Evolutionary conservation across 1,140 invertebrate species (phyloP), one percentile per base, ranked within the genome.

Genomic region (Scaptomyza hsui): DNA sequence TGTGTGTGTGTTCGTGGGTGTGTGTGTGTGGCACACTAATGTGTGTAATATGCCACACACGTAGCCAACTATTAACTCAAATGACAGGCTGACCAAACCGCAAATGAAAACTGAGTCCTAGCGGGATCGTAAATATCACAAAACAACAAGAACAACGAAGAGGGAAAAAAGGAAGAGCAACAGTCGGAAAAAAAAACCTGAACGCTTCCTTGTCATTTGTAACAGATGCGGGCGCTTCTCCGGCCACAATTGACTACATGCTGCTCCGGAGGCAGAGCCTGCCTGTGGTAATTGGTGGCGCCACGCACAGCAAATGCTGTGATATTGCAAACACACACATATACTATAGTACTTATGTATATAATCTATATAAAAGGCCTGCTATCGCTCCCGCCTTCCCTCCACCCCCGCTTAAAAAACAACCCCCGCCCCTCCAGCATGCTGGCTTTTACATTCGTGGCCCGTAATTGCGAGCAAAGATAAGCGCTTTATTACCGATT

Each of bases 401-500:
- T 2, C 19, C 19, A 21, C 19, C 4, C 19, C 19, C 1, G 1
- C 4, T 21, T 21, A 2, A 29, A 9, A 29, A 16, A 1, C 5
- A 26, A 18, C 3, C 7, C 26, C 7, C 42, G n/a, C n/a, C n/a
- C n/a, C n/a, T n/a, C n/a, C n/a, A n/a, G n/a, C n/a, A n/a, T n/a
- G n/a, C n/a, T n/a, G n/a, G n/a, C 45, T 44, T 9, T 24, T 7
- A 37, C 18, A 52, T 60, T 75, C 45, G 32, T 49, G 55, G 55
- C 26, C 19, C 81, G 73, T 88, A 88, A 88, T 88, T 88, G 83
- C 83, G 83, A 73, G 67, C 83, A 71, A 60, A 88, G 82, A 88
- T 88, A 88, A 88, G 82, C 82, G 78, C 82, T 88, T 88, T 88
- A 88, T 82, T 88, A 88, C 82, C 82, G 82, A 89, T 88, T 88